These are phyloP conservation scores for Scylla paramamosain DNA, from an alignment of 1,140 invertebrate genomes.

Conservation along the genomic window DNA sequence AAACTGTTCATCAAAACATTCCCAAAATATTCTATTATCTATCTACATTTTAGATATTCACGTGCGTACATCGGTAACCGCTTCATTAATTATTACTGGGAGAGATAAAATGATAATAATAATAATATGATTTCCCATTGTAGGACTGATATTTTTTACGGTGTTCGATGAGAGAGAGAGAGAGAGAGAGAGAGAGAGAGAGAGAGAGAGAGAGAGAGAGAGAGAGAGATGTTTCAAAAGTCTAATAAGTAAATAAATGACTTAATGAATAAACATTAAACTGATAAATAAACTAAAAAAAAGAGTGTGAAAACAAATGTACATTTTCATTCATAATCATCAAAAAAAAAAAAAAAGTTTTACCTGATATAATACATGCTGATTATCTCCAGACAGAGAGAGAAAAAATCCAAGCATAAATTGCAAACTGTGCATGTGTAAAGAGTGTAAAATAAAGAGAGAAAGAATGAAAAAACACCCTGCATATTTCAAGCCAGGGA, in stretches of 20 bases:
- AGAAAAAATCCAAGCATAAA: no score
- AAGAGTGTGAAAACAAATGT: no score
- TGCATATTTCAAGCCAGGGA: neutral
- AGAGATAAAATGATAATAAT: neutral
- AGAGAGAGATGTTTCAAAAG: neutral
- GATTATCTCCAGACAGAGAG: no score
- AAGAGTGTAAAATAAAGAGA: no score
- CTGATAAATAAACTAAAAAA: no score
- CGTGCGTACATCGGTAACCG: neutral
- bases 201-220: conserved; percentile 40
- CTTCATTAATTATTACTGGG: neutral
- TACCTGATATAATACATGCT: no score
- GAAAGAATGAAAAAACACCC: neutral
- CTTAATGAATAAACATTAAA: no score
- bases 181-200: neutral
- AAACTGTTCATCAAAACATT: neutral
- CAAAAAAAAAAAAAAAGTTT: no score
- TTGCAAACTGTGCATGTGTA: no score
- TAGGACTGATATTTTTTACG: no score
- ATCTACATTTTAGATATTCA: neutral
- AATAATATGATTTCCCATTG: neutral
- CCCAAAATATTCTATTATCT: neutral
- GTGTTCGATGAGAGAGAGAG: neutral
- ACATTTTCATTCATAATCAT: no score
- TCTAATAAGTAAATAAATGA: no score